Percentiles rank a stretch among this genome's conserved stretches.
Evolutionary conservation across 1,140 invertebrate genomes (phyloP).

Genomic region (Leptoteleia sp.): DNA sequence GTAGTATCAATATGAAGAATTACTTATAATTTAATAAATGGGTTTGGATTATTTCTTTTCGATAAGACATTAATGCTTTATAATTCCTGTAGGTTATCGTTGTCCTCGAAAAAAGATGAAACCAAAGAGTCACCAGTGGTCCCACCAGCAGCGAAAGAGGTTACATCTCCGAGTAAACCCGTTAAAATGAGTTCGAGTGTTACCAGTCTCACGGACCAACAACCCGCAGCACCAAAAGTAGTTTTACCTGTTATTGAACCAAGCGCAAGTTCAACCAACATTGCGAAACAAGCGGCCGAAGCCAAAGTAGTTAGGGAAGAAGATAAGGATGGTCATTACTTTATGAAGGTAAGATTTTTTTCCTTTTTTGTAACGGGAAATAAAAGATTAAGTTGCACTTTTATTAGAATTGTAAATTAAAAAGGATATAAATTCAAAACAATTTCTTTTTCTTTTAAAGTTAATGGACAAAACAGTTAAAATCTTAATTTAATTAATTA

Average conservation of each 20-base stretch:
- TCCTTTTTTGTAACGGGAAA: slow-evolving; percentile 2
- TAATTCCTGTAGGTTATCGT: slow-evolving; percentile 50
- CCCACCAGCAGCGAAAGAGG: slow-evolving; percentile 28
- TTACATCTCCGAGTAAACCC: slow-evolving; percentile 19
- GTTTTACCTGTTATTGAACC: slow-evolving; percentile 77
- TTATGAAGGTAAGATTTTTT: slow-evolving; percentile 80
- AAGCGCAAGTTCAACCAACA: slow-evolving; percentile 69
- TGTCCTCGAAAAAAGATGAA: slow-evolving; percentile 53
- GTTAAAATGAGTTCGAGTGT: slow-evolving; percentile 64
- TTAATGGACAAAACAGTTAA: no score
- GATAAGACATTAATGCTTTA: slow-evolving; percentile 5
- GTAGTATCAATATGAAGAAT: no score
- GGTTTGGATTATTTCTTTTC: no score
- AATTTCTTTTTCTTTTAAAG: no score
- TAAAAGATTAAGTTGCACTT: no score
- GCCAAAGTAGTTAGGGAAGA: slow-evolving; percentile 66
- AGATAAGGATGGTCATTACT: slow-evolving; percentile 88
- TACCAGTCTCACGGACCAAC: slow-evolving; percentile 78
- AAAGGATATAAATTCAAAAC: no score
- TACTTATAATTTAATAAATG: no score
- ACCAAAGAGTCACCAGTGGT: slow-evolving; percentile 51
- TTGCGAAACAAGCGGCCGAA: slow-evolving; percentile 66
- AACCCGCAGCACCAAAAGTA: slow-evolving; percentile 80
- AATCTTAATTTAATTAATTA: no score
- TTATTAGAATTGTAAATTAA: no score